Percentiles rank a stretch among this genome's conserved stretches.
Evolutionary conservation across 2,888 invertebrate species (phyloP).

Genomic region (Anoncus sp.): DNA sequence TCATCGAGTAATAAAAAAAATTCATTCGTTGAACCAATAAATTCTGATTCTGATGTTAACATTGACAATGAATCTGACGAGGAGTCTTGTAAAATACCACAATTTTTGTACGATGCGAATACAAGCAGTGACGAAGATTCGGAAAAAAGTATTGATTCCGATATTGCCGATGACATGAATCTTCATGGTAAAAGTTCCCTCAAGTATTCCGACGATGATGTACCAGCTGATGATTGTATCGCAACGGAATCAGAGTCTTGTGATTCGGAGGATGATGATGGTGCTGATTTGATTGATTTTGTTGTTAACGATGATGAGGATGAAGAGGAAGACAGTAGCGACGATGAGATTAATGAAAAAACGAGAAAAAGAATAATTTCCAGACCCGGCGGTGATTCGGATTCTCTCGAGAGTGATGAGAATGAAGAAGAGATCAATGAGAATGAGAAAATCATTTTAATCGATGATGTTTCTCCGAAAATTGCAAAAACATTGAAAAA

Average conservation of each 20-base stretch:
- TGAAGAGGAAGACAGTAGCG: slow-evolving; percentile 64
- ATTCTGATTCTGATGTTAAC: slow-evolving; percentile 59
- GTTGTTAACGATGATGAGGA: slow-evolving; percentile 74
- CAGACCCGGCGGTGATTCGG: slow-evolving; percentile 14
- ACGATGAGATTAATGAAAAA: slow-evolving; percentile 24
- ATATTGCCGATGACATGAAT: slow-evolving; percentile 76
- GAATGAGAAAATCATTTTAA: neutral
- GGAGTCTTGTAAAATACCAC: too few relatives aligned
- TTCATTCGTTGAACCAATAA: slow-evolving; percentile 43
- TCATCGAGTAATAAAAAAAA: slow-evolving; percentile 10
- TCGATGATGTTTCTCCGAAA: neutral
- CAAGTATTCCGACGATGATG: slow-evolving; percentile 75
- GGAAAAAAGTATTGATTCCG: slow-evolving; percentile 70
- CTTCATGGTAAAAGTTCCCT: slow-evolving; percentile 68
- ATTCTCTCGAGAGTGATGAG: slow-evolving; percentile 22
- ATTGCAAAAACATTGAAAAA: slow-evolving; percentile 1
- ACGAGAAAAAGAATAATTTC: slow-evolving; percentile 47
- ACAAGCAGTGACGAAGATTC: slow-evolving; percentile 42
- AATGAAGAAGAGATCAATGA: slow-evolving; percentile 7
- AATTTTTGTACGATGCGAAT: slow-evolving; percentile 56
- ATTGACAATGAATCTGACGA: slow-evolving; percentile 14
- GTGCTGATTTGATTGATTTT: slow-evolving; percentile 75
- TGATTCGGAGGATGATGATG: slow-evolving; percentile 74
- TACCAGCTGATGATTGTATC: slow-evolving; percentile 76
- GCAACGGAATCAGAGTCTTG: slow-evolving; percentile 76